These are phyloP conservation scores for Falcunculus frontatus DNA, from an alignment of 2,113 vertebrate genomes.

Conservation along the genomic window DNA sequence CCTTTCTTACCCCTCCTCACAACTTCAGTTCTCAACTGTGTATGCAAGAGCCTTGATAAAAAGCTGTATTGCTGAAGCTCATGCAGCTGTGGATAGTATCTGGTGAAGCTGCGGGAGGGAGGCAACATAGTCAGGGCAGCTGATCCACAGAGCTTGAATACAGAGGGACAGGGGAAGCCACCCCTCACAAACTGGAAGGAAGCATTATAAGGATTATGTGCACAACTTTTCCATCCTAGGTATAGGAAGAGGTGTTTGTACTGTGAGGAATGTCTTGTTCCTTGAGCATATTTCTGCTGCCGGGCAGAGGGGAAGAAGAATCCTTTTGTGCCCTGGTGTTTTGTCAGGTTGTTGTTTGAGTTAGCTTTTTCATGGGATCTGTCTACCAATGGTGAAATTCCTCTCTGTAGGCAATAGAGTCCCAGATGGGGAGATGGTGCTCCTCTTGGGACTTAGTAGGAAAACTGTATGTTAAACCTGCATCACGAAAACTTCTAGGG, in stretches of 20 bases:
- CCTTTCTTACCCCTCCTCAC: not conserved
- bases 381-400: not conserved
- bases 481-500: not conserved
- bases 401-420: not conserved
- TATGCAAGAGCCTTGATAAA: not conserved
- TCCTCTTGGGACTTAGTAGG: not conserved
- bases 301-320: not conserved
- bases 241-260: not conserved
- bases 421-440: not conserved
- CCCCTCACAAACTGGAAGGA: not conserved
- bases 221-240: not conserved
- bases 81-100: not conserved
- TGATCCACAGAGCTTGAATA: not conserved
- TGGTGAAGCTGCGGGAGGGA: not conserved
- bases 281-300: not conserved
- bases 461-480: not conserved
- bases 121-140: not conserved
- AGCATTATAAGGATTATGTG: not conserved
- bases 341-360: not conserved
- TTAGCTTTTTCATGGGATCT: not conserved
- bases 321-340: not conserved
- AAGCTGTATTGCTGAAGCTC: not conserved
- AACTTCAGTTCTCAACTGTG: not conserved
- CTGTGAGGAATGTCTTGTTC: not conserved
- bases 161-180: not conserved